Percentiles rank a stretch among this genome's conserved stretches.
Conservation (phyloP, 2,797 vertebrate species). For the Molothrus aeneus region DNA sequence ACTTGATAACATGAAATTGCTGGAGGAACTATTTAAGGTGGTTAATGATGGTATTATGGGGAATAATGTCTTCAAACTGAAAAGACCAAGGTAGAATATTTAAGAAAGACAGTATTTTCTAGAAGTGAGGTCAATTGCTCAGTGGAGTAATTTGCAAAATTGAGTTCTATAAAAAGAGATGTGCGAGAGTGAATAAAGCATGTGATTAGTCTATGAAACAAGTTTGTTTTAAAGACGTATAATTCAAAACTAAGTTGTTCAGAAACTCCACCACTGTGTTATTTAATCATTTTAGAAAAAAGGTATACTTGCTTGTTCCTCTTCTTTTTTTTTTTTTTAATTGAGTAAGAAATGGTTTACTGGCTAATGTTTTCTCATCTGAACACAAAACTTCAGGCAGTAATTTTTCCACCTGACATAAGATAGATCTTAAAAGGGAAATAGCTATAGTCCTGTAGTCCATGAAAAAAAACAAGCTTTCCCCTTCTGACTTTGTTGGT, state of each 20-base stretch:
- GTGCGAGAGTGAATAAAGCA: slow-evolving; percentile 9
- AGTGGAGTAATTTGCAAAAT: slow-evolving; percentile 53
- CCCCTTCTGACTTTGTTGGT: background rate
- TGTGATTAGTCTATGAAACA: background rate
- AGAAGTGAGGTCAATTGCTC: slow-evolving; percentile 49
- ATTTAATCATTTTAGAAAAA: background rate
- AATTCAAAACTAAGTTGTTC: background rate
- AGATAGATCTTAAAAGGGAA: background rate
- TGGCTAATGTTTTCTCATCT: background rate
- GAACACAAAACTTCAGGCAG: background rate
- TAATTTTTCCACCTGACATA: background rate
- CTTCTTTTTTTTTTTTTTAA: background rate
- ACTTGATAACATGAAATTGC: slow-evolving; percentile 63
- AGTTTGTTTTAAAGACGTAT: background rate
- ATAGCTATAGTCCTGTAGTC: background rate
- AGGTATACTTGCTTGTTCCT: background rate
- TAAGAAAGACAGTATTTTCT: slow-evolving; percentile 59
- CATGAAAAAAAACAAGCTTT: background rate
- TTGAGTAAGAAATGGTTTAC: background rate
- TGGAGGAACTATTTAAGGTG: slow-evolving; percentile 56
- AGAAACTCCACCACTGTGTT: background rate
- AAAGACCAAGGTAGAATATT: slow-evolving; percentile 56
- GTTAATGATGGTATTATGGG: slow-evolving; percentile 50
- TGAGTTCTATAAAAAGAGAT: slow-evolving; percentile 38
- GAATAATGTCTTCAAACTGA: slow-evolving; percentile 55